phyloP scores from a whole-genome alignment of 2,113 vertebrate genomes.

The Condylura cristata region DNA sequence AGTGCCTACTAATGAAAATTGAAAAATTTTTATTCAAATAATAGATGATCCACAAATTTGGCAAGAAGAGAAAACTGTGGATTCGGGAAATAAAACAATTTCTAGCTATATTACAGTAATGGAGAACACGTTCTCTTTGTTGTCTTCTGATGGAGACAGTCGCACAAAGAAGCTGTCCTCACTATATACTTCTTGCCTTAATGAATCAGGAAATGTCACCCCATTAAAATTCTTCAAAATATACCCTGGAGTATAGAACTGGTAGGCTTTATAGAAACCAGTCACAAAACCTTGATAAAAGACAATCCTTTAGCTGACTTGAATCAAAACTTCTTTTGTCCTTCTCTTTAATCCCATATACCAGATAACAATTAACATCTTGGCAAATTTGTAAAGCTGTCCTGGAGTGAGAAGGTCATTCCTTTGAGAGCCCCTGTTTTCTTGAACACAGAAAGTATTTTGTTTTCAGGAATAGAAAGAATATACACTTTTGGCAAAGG shows the following conservation, averaged over 20 bases:
- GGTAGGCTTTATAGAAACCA: not conserved
- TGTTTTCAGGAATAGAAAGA: not conserved
- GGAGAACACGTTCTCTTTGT: not conserved
- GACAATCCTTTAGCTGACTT: not conserved
- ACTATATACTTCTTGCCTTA: not conserved
- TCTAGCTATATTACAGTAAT: constrained; percentile 32
- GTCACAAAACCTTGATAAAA: constrained; percentile 2
- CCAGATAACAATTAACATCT: not conserved
- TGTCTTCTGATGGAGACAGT: constrained; percentile 6
- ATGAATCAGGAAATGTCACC: constrained; percentile 36
- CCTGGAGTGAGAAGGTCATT: not conserved
- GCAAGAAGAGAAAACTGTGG: not conserved
- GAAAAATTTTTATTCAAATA: constrained; percentile 40
- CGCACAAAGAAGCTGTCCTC: constrained; percentile 6
- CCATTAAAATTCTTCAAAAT: constrained; percentile 51
- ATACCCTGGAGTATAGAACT: not conserved
- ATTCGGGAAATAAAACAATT: not conserved
- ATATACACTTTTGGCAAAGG: not conserved
- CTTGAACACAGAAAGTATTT: not conserved
- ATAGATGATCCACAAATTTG: constrained; percentile 5
- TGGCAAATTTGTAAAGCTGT: not conserved
- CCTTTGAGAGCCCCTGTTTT: not conserved
- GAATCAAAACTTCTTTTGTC: not conserved
- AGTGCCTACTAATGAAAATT: not conserved
- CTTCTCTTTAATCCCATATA: not conserved